These are phyloP conservation scores for Onthophagus sagittarius DNA, from an alignment of 2,888 invertebrate genomes.

Conservation along the genomic window DNA sequence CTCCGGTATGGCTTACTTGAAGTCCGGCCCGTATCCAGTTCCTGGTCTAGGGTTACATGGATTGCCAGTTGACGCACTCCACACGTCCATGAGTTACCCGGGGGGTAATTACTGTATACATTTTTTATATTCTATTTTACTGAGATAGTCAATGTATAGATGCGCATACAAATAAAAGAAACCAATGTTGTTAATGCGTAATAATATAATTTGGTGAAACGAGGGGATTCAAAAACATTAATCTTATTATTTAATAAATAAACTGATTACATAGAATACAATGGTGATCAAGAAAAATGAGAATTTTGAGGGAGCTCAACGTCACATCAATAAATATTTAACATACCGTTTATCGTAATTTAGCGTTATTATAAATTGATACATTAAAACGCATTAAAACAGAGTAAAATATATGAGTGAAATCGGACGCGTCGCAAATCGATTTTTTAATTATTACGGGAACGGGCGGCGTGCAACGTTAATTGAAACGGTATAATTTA, in stretches of 20 bases:
- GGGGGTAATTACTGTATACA: slow-evolving; percentile 46
- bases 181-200: not conserved
- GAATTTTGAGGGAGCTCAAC: slow-evolving; percentile 8
- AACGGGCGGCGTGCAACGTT: slow-evolving; percentile 6
- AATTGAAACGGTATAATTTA: slow-evolving; percentile 25
- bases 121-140: not conserved
- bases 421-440: slow-evolving; percentile 1
- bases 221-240: not conserved
- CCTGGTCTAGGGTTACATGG: slow-evolving; percentile 55
- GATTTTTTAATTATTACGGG: slow-evolving; percentile 20
- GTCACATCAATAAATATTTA: slow-evolving; percentile 20
- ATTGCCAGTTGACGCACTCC: slow-evolving; percentile 61
- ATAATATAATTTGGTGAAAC: not conserved
- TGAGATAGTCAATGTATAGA: too few relatives aligned
- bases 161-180: too few relatives aligned
- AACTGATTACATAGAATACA: not conserved
- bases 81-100: slow-evolving; percentile 65
- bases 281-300: not conserved
- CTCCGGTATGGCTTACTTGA: slow-evolving; percentile 56
- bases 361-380: slow-evolving; percentile 19
- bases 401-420: slow-evolving; percentile 5
- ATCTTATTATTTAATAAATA: not conserved
- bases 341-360: slow-evolving; percentile 16
- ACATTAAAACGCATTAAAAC: slow-evolving; percentile 20
- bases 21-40: slow-evolving; percentile 57